These are phyloP conservation scores for Mercenaria mercenaria DNA, from an alignment of 1,140 invertebrate genomes.

Conservation along the genomic window DNA sequence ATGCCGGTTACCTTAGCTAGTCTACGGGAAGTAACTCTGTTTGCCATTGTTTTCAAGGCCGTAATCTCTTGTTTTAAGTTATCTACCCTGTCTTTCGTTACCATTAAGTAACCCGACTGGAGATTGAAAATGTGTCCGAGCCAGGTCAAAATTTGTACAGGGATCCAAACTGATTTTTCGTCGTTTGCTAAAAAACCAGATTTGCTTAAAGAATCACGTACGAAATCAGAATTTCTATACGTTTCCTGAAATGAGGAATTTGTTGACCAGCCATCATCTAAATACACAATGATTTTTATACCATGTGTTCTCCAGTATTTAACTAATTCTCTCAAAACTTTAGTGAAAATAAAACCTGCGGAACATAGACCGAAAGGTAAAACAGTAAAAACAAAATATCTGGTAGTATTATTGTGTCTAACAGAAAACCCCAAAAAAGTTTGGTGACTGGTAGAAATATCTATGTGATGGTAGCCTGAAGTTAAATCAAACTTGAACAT, in stretches of 20 bases:
- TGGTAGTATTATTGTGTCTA: not conserved
- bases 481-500: slow-evolving; percentile 55
- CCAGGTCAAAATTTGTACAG: not conserved
- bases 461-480: slow-evolving; percentile 43
- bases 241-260: not conserved
- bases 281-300: slow-evolving; percentile 5
- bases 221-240: not conserved
- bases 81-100: not conserved
- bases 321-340: not conserved
- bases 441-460: not conserved
- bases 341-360: slow-evolving; percentile 19
- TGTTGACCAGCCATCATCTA: not conserved
- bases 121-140: slow-evolving; percentile 3
- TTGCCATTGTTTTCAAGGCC: not conserved
- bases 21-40: not conserved
- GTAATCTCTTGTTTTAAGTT: not conserved
- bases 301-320: not conserved
- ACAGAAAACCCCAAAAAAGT: no score
- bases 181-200: not conserved
- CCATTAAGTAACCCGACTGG: not conserved
- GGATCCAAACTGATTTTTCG: no score
- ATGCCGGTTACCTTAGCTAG: not conserved
- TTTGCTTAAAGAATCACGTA: not conserved
- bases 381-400: not conserved
- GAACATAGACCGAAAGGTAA: not conserved